phyloP scores from a whole-genome alignment of 2,888 invertebrate species.

The Ochropleura leucogaster region DNA sequence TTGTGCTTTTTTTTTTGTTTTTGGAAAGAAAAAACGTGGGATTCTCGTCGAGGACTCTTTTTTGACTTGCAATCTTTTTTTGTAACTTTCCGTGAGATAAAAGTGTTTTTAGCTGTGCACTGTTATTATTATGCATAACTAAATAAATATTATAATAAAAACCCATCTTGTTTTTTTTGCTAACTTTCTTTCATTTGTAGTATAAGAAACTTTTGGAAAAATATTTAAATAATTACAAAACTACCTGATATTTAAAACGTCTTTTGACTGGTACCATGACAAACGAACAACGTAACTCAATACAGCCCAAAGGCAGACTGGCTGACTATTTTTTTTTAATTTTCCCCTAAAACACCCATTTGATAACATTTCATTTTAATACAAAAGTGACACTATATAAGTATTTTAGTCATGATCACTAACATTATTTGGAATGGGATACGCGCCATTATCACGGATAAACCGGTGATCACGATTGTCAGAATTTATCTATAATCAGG shows the following conservation, averaged over 20 bases:
- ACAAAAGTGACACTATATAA: not conserved
- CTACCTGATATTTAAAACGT: not conserved
- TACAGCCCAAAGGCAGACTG: not conserved
- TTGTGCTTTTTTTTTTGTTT: conserved; percentile 57
- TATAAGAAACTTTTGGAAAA: too few relatives aligned
- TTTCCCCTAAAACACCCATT: not conserved
- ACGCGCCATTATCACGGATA: too few relatives aligned
- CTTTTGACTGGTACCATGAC: not conserved
- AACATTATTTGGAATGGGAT: too few relatives aligned
- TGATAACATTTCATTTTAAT: not conserved
- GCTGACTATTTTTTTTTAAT: not conserved
- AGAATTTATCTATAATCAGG: too few relatives aligned
- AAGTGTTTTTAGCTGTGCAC: conserved; percentile 3
- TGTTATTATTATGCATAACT: conserved; percentile 6
- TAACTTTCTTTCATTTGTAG: not conserved
- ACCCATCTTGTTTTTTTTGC: not conserved
- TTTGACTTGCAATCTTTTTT: conserved; percentile 17
- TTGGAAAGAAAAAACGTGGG: conserved; percentile 70
- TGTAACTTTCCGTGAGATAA: conserved; percentile 22
- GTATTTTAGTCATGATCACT: too few relatives aligned
- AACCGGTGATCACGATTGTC: too few relatives aligned
- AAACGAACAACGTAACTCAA: not conserved
- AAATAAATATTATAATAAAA: conserved; percentile 2
- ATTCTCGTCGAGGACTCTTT: conserved; percentile 37
- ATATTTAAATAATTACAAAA: not conserved